Evolutionary conservation across 2,888 invertebrate genomes (phyloP).

Genomic region (Spilarctia lutea): DNA sequence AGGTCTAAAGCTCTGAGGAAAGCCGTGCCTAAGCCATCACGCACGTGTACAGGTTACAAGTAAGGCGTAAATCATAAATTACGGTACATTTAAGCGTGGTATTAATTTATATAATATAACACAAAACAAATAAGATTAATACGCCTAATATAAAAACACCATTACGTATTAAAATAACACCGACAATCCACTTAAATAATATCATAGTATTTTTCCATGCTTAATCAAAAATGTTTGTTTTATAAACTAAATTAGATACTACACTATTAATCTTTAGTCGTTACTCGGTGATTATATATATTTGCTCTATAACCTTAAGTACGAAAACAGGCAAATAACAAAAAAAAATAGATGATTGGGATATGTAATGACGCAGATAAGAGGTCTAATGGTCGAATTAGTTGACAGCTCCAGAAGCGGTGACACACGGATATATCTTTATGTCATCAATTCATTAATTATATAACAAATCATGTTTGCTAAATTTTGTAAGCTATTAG

Average conservation of each 20-base stretch:
- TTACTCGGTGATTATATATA: not conserved
- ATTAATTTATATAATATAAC: not conserved
- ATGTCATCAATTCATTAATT: not conserved
- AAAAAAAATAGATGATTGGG: conserved; percentile 56
- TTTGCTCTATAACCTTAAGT: conserved; percentile 20
- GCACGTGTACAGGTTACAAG: not conserved
- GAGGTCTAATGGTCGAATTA: conserved; percentile 50
- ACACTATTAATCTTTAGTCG: conserved; percentile 1
- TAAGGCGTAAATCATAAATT: not conserved
- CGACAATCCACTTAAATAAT: not conserved
- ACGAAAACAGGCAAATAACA: conserved; percentile 32
- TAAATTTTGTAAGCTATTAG: not conserved
- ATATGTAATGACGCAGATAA: conserved; percentile 58
- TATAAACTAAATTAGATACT: not conserved
- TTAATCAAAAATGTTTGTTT: conserved; percentile 4
- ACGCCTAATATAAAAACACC: not conserved
- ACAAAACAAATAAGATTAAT: not conserved
- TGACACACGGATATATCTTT: conserved; percentile 35
- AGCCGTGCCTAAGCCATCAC: not conserved
- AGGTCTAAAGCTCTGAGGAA: no score
- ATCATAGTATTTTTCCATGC: not conserved
- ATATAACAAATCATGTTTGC: not conserved
- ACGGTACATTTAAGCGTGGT: not conserved
- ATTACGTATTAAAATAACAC: not conserved
- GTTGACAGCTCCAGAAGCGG: conserved; percentile 11